Evolutionary conservation across 2,888 invertebrate species (phyloP).

Genomic region (Tenthredo amoena): DNA sequence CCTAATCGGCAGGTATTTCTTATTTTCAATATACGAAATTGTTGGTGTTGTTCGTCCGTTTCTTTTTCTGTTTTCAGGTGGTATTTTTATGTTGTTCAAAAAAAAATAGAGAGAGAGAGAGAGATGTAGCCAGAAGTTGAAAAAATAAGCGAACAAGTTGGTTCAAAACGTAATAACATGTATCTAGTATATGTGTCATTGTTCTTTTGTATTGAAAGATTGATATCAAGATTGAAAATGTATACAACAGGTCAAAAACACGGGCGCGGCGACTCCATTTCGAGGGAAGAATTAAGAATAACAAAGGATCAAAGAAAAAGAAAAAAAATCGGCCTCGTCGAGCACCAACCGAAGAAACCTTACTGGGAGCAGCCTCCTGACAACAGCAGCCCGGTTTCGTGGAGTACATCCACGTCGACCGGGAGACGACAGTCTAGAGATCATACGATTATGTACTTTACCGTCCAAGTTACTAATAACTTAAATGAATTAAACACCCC

Average conservation of each 20-base stretch:
- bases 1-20: constrained; percentile 77
- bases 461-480: constrained; percentile 68
- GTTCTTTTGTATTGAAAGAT: background rate
- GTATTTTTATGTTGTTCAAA: no score
- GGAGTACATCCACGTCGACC: constrained; percentile 95
- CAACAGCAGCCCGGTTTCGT: constrained; percentile 91
- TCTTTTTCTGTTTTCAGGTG: background rate
- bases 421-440: constrained; percentile 90
- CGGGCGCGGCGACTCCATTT: constrained; percentile 80
- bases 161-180: no score
- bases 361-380: constrained; percentile 89
- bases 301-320: constrained; percentile 70
- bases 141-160: background rate
- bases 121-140: background rate
- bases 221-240: constrained; percentile 79
- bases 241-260: constrained; percentile 82
- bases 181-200: background rate
- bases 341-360: constrained; percentile 85
- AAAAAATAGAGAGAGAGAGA: no score
- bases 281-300: constrained; percentile 75
- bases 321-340: constrained; percentile 76
- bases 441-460: constrained; percentile 67
- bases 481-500: constrained; percentile 55
- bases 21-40: background rate
- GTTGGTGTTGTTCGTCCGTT: constrained; percentile 6